Evolutionary conservation across 2,888 invertebrate species (phyloP).

Genomic region (Tachina fera): DNA sequence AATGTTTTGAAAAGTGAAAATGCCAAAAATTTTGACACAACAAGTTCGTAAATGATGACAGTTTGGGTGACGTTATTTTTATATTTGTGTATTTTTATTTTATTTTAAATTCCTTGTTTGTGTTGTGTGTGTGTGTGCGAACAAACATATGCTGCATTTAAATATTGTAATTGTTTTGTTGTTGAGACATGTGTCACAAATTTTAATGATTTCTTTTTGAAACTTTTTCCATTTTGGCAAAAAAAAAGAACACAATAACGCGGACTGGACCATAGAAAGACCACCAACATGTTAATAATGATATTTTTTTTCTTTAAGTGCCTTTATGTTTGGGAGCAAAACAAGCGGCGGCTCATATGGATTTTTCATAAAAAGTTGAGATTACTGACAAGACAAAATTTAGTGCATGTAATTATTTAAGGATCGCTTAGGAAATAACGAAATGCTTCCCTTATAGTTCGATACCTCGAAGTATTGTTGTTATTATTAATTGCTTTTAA

Average conservation of each 20-base stretch:
- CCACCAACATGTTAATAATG: not conserved
- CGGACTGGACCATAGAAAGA: not conserved
- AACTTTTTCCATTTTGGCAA: slow-evolving; percentile 44
- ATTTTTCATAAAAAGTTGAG: too few species aligned
- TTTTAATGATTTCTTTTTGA: slow-evolving; percentile 56
- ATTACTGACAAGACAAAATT: too few species aligned
- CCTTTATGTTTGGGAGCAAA: too few species aligned
- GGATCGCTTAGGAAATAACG: too few species aligned
- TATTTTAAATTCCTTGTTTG: not conserved
- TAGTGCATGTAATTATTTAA: too few species aligned
- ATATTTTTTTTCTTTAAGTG: too few species aligned
- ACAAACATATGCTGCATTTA: slow-evolving; percentile 30
- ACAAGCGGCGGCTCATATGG: too few species aligned
- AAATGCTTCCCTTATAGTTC: too few species aligned
- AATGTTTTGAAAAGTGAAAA: slow-evolving; percentile 22
- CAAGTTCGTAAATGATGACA: slow-evolving; percentile 33
- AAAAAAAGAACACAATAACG: not conserved
- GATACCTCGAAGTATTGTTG: too few species aligned
- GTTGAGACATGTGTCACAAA: slow-evolving; percentile 65
- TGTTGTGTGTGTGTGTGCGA: not conserved
- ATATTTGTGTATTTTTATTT: not conserved
- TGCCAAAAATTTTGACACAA: slow-evolving; percentile 43
- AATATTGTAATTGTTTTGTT: slow-evolving; percentile 47
- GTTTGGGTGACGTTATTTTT: slow-evolving; percentile 42
- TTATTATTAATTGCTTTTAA: too few species aligned